Percentiles rank a stretch among this genome's conserved stretches.
Evolutionary conservation across 1,140 invertebrate species (phyloP).

Genomic region (Zophobas morio): DNA sequence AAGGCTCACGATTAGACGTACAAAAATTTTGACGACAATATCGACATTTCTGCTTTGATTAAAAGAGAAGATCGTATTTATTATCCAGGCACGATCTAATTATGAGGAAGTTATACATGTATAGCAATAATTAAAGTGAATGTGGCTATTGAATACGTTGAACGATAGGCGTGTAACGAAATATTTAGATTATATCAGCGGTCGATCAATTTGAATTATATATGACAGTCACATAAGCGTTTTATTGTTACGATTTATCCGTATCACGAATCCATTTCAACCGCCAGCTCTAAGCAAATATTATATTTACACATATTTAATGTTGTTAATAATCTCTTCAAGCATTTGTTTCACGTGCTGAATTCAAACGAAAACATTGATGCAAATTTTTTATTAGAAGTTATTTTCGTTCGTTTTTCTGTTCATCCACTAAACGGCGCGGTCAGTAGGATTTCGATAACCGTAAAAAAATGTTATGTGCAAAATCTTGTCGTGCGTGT

Average conservation of each 20-base stretch:
- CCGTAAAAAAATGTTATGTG: neutral
- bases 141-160: constrained; percentile 37
- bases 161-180: constrained; percentile 41
- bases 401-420: too few species aligned
- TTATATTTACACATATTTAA: constrained; percentile 37
- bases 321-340: neutral
- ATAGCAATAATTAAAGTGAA: constrained; percentile 38
- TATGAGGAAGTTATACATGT: constrained; percentile 17
- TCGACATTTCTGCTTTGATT: constrained; percentile 13
- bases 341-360: neutral
- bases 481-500: neutral
- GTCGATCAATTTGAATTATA: constrained; percentile 47
- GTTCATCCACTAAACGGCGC: too few species aligned
- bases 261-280: constrained; percentile 39
- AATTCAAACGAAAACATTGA: neutral
- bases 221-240: constrained; percentile 39
- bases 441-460: too few species aligned
- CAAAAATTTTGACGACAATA: neutral
- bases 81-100: constrained; percentile 44
- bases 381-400: too few species aligned
- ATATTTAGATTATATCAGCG: constrained; percentile 47
- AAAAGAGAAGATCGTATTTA: constrained; percentile 40
- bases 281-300: constrained; percentile 27
- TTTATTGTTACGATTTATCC: constrained; percentile 44
- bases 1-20: neutral